These are phyloP conservation scores for Mastomys coucha DNA, from an alignment of 2,113 vertebrate genomes.

Conservation along the genomic window DNA sequence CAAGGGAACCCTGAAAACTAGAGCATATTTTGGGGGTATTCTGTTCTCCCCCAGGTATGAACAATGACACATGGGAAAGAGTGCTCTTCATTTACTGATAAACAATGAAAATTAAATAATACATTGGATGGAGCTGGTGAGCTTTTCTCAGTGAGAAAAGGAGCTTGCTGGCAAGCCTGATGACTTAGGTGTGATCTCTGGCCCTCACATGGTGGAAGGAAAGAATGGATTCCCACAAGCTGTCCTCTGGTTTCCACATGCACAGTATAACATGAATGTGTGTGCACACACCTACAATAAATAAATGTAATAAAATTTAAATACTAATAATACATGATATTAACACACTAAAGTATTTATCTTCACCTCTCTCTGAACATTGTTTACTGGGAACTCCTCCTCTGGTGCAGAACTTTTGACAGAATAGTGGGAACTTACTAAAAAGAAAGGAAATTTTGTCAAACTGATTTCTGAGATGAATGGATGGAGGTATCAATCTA, in stretches of 20 bases:
- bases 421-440: constrained; percentile 10
- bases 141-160: neutral
- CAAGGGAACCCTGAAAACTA: neutral
- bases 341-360: neutral
- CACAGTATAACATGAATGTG: neutral
- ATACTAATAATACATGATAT: neutral
- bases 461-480: neutral
- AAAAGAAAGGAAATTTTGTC: neutral
- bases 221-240: neutral
- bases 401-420: neutral
- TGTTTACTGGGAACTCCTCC: neutral
- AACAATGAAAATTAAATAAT: neutral
- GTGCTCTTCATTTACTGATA: neutral
- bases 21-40: neutral
- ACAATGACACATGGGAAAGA: neutral
- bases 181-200: neutral
- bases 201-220: neutral
- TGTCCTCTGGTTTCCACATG: neutral
- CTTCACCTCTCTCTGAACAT: neutral
- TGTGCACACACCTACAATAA: neutral
- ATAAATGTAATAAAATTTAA: neutral
- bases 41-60: neutral
- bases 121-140: neutral
- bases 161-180: neutral
- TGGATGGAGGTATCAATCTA: neutral